Base-by-base conservation (phyloP, 2,888 invertebrate species). In the Rhagophthalmus giganteus region DNA sequence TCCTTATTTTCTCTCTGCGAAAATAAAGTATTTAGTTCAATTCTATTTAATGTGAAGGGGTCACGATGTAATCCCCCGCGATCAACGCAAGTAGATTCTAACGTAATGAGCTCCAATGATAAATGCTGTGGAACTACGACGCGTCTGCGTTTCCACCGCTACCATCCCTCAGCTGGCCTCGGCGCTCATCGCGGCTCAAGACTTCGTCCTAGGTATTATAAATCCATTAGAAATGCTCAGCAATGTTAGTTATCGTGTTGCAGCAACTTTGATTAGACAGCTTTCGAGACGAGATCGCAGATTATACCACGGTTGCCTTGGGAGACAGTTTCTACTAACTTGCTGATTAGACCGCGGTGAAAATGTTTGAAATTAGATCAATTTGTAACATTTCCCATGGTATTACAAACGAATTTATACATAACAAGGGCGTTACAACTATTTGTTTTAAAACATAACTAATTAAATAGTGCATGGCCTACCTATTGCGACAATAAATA, bases 41-140 rank as follows among this genome's bases (percentile, higher is more conserved):
- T 46, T 52, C 40, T 33, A 41, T 16, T 46, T 34, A 47, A 47
- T 41, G 37, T 47, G 35, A 42, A 41, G 25, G 55, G 55, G 55
- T 53, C 55, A 50, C 41, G 42, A 32, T 40, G 54, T 50, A 56
- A 54, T 56, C 53, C 45, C 50, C 39, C 33, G 50, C 51, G 56
- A 56, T 52, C 54, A 53, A 49, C 49, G 53, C 56, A 54, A 70
- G 72, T 70, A 72, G 74, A 74, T 75, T 75, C 72, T 68, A 67
- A 66, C 72, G 72, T 76, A 77, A 76, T 76, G 76, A 76, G 75
- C 73, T 72, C 65, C 71, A 72, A 75, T 76, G 77, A 78, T 76
- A 74, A 77, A 77, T 76, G 71, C 70, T 68, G 68, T 65, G 71
- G 73, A 73, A 72, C 70, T 62, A 56, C 61, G 63, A 72, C 71